Evolutionary conservation across 2,797 vertebrate species (phyloP).

Genomic region (Malurus leucopterus): DNA sequence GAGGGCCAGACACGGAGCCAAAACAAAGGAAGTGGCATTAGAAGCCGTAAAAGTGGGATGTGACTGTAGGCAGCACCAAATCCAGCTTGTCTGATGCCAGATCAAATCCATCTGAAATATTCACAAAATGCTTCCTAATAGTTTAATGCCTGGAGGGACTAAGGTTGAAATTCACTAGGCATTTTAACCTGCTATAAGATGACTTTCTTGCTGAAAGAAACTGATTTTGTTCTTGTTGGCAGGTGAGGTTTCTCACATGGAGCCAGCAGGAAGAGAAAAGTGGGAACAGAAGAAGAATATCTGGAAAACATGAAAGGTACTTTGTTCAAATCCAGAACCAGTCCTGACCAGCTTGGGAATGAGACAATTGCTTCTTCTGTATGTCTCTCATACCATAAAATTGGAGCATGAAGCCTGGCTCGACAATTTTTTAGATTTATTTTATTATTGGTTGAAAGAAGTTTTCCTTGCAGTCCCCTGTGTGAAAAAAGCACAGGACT

Average conservation of each 20-base stretch:
- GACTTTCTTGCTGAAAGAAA: neutral
- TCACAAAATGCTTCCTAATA: neutral
- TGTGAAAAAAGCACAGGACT: neutral
- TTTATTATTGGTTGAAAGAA: neutral
- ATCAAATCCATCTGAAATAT: neutral
- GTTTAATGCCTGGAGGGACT: neutral
- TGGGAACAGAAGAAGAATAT: neutral
- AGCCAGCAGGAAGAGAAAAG: neutral
- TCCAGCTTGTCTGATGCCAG: neutral
- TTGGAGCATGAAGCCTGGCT: neutral
- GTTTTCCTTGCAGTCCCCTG: neutral
- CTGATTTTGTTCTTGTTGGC: neutral
- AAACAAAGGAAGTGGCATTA: neutral
- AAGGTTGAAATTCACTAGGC: neutral
- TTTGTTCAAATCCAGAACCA: neutral
- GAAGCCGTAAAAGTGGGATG: neutral
- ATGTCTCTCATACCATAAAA: neutral
- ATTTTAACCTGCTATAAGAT: neutral
- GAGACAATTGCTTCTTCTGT: neutral
- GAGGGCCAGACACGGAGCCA: neutral
- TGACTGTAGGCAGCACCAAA: neutral
- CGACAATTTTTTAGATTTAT: neutral
- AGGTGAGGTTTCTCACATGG: neutral
- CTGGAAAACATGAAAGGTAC: neutral
- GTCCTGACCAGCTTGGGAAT: neutral